Percentiles rank a stretch among this genome's conserved stretches.
Evolutionary conservation across 1,140 invertebrate genomes (phyloP).

Genomic region (Hyles vespertilio): DNA sequence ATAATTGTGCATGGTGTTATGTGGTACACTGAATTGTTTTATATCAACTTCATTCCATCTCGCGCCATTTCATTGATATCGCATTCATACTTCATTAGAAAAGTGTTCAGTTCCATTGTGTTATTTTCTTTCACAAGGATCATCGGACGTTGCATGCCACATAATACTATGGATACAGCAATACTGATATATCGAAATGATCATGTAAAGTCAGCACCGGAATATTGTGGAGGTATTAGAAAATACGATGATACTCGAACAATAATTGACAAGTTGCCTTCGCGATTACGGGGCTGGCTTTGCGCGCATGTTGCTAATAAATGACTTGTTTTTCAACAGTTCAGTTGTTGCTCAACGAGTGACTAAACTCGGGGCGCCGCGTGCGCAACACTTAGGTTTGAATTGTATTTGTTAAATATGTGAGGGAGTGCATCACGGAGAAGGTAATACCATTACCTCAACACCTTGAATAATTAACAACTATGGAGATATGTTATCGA

Average conservation of each 20-base stretch:
- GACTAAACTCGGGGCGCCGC: conserved; percentile 72
- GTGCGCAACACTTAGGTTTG: conserved; percentile 73
- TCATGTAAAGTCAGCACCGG: conserved; percentile 64
- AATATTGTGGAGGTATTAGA: conserved; percentile 47
- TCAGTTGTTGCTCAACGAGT: conserved; percentile 73
- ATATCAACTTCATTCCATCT: conserved; percentile 10
- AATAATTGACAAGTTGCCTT: conserved; percentile 27
- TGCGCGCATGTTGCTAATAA: conserved; percentile 72
- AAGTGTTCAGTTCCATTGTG: conserved; percentile 6
- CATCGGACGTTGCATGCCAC: conserved; percentile 56
- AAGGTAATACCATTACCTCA: conserved; percentile 71
- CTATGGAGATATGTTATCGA: conserved; percentile 51
- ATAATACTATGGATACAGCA: conserved; percentile 63
- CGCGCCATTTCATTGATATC: conserved; percentile 11
- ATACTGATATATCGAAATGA: conserved; percentile 38
- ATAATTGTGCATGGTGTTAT: conserved; percentile 65
- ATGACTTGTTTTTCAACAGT: conserved; percentile 76
- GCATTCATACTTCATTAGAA: conserved; percentile 1
- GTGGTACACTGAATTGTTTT: conserved; percentile 45
- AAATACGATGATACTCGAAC: background rate
- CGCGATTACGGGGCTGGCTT: conserved; percentile 60
- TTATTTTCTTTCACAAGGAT: conserved; percentile 14
- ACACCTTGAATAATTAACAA: conserved; percentile 49
- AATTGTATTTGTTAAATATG: conserved; percentile 71
- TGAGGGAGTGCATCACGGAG: conserved; percentile 64